A percentile compares a stretch with the other conserved stretches of the same genome.
These are phyloP conservation scores for Stenolophus ochropezus DNA, from an alignment of 2,888 invertebrate genomes.

Conservation along the genomic window DNA sequence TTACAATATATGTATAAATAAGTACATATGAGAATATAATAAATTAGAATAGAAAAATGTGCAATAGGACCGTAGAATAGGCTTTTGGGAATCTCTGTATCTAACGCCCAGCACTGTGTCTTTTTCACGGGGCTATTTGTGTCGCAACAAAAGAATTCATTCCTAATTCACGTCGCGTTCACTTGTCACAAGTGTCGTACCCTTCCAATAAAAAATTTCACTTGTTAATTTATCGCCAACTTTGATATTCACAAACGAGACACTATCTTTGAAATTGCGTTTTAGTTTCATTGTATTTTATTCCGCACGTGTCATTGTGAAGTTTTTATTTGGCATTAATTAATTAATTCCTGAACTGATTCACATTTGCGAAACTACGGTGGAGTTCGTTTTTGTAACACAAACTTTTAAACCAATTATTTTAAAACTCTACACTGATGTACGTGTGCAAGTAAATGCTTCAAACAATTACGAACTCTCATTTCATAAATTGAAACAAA, in stretches of 20 bases:
- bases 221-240: constrained; percentile 28
- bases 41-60: no score
- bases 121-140: not conserved
- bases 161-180: constrained; percentile 40
- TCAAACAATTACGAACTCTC: not conserved
- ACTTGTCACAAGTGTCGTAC: not conserved
- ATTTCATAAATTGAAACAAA: not conserved
- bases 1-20: no score
- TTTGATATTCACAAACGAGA: constrained; percentile 17
- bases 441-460: not conserved
- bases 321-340: constrained; percentile 32
- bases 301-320: constrained; percentile 5
- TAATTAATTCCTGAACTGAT: constrained; percentile 27
- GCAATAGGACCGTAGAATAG: no score
- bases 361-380: not conserved
- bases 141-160: constrained; percentile 28
- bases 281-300: not conserved
- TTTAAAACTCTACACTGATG: not conserved
- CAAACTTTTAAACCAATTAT: constrained; percentile 11
- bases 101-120: not conserved
- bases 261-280: constrained; percentile 14
- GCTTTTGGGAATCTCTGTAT: no score
- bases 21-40: no score
- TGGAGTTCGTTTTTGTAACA: not conserved
- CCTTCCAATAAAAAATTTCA: constrained; percentile 17